Percentiles rank a stretch among this genome's conserved stretches.
Conservation (phyloP, 2,113 vertebrate genomes). For the Brachionichthys hirsutus region DNA sequence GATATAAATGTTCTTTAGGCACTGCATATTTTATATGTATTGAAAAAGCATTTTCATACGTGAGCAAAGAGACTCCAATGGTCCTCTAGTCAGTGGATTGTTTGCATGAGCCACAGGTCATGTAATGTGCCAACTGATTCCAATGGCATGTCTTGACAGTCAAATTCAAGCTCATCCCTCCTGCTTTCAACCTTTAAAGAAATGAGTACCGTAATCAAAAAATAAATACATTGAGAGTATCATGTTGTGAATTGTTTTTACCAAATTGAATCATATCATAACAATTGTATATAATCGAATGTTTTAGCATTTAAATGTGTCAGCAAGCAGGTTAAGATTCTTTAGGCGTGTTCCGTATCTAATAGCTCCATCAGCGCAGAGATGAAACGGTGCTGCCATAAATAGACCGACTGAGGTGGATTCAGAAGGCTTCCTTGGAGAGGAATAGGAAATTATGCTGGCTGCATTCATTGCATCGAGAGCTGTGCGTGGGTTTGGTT, state of each 20-base stretch:
- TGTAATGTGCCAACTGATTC: background rate
- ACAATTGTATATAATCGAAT: background rate
- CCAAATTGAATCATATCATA: background rate
- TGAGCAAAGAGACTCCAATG: background rate
- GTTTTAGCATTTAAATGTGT: constrained; percentile 12
- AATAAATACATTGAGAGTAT: too few relatives aligned
- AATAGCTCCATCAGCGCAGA: constrained; percentile 57
- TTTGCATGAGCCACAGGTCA: background rate
- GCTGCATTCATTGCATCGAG: constrained; percentile 72
- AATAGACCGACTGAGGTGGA: constrained; percentile 70
- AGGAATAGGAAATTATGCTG: constrained; percentile 72
- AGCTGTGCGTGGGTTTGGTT: constrained; percentile 67
- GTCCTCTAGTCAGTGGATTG: background rate
- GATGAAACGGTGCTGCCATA: constrained; percentile 71
- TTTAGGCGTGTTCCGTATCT: constrained; percentile 39
- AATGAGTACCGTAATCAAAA: background rate
- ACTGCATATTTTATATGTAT: too few relatives aligned
- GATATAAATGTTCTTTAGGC: too few relatives aligned
- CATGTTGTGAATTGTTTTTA: too few relatives aligned
- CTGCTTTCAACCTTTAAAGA: background rate
- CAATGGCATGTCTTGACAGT: too few relatives aligned
- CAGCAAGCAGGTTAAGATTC: constrained; percentile 36
- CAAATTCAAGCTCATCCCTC: constrained; percentile 3
- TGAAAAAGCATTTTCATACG: background rate
- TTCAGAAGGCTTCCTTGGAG: constrained; percentile 72